Evolutionary conservation across 2,797 vertebrate genomes (phyloP).

Genomic region (Rhinichthys osculus): DNA sequence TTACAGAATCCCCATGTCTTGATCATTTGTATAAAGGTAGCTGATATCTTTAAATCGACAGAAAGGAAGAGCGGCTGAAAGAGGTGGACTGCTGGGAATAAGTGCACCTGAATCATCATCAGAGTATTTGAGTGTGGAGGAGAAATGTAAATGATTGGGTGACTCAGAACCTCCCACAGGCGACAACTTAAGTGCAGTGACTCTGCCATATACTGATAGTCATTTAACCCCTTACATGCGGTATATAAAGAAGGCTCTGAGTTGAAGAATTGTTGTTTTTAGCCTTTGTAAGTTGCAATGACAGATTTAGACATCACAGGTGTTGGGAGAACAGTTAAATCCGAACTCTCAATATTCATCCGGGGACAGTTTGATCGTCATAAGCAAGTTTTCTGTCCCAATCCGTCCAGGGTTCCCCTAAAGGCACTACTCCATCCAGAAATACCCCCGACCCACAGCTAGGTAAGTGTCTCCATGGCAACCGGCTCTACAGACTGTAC

Average conservation of each 20-base stretch:
- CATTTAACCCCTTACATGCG: constrained; percentile 28
- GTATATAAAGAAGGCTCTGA: not conserved
- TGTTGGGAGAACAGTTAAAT: not conserved
- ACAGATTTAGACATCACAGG: not conserved
- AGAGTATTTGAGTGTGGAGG: constrained; percentile 59
- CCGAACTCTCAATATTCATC: not conserved
- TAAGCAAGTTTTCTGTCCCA: not conserved
- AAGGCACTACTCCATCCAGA: constrained; percentile 3
- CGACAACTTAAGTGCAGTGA: constrained; percentile 40
- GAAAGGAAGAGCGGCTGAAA: constrained; percentile 15
- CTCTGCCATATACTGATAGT: constrained; percentile 6
- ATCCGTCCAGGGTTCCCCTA: constrained; percentile 18
- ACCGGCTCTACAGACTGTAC: constrained; percentile 24
- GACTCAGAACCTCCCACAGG: constrained; percentile 63
- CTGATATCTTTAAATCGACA: constrained; percentile 20
- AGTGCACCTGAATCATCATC: constrained; percentile 73
- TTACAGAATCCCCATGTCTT: not conserved
- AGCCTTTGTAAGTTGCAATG: not conserved
- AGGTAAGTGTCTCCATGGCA: constrained; percentile 38
- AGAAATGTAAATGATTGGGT: constrained; percentile 72
- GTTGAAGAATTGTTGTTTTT: not conserved
- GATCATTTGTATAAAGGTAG: constrained; percentile 12
- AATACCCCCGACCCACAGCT: constrained; percentile 25
- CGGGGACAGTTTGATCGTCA: not conserved
- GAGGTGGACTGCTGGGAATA: constrained; percentile 29